Evolutionary conservation across 2,888 invertebrate species (phyloP).

Genomic region (Zhuqinia jingwanae): DNA sequence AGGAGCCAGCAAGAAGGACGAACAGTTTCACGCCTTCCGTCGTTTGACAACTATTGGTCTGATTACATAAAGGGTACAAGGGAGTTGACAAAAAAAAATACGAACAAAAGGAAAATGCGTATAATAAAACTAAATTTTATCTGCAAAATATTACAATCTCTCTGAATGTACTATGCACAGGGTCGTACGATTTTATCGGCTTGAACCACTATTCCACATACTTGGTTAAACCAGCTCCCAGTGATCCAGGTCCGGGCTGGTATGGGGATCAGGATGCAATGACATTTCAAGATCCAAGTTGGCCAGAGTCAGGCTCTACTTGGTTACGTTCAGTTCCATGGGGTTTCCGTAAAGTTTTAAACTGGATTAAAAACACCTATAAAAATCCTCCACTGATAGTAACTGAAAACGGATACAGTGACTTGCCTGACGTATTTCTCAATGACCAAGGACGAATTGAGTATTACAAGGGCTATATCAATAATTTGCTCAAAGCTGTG

Average conservation of each 20-base stretch:
- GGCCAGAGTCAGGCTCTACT: constrained; percentile 66
- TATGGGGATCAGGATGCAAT: constrained; percentile 66
- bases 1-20: constrained; percentile 72
- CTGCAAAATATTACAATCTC: too few species aligned
- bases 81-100: too few species aligned
- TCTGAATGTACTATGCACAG: not conserved
- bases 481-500: constrained; percentile 77
- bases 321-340: constrained; percentile 77
- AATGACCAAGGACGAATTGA: constrained; percentile 76
- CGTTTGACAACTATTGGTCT: constrained; percentile 69
- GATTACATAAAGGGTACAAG: constrained; percentile 73
- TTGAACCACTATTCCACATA: constrained; percentile 75
- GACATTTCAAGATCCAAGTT: constrained; percentile 64
- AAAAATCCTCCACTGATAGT: constrained; percentile 73
- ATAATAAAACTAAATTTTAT: too few species aligned
- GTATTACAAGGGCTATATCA: constrained; percentile 76
- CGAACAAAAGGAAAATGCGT: too few species aligned
- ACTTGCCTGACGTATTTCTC: constrained; percentile 58
- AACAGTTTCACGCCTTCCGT: constrained; percentile 72
- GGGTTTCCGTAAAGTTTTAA: constrained; percentile 74
- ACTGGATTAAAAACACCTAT: constrained; percentile 74
- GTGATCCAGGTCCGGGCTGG: constrained; percentile 61
- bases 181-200: constrained; percentile 79
- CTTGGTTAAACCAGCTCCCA: constrained; percentile 46
- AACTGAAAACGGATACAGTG: constrained; percentile 77